Evolutionary conservation across 2,797 vertebrate genomes (phyloP).

Genomic region (Enteromius radiatus): DNA sequence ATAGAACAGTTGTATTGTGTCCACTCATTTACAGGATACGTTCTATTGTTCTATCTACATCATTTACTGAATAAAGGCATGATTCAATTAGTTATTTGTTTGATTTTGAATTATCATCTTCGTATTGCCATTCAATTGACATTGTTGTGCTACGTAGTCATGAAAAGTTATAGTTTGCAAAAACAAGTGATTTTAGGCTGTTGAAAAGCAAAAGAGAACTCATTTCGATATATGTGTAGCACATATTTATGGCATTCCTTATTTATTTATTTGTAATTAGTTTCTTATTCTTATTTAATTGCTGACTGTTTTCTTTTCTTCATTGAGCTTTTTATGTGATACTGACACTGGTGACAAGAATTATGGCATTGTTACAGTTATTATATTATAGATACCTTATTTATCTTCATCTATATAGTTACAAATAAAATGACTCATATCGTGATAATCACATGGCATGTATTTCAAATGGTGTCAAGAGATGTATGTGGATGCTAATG

Average conservation of each 20-base stretch:
- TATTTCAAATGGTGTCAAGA: no score
- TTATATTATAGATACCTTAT: no score
- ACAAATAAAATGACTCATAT: no score
- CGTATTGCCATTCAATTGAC: neutral
- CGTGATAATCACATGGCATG: no score
- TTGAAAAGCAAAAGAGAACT: neutral
- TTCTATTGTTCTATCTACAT: neutral
- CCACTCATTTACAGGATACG: neutral
- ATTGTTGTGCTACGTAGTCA: neutral
- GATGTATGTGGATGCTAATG: neutral
- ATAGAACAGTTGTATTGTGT: neutral
- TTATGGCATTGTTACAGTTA: neutral
- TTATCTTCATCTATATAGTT: no score
- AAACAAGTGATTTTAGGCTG: neutral
- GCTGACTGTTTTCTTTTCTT: no score
- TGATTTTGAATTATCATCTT: no score
- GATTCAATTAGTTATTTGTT: neutral
- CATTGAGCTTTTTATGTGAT: neutral
- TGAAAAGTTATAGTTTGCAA: neutral
- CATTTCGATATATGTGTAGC: neutral
- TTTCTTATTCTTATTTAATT: no score
- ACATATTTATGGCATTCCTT: neutral
- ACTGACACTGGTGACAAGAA: neutral
- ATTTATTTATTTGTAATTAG: neutral
- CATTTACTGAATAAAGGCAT: neutral